phyloP scores from a whole-genome alignment of 2,113 vertebrate species.

The Heptranchias perlo region DNA sequence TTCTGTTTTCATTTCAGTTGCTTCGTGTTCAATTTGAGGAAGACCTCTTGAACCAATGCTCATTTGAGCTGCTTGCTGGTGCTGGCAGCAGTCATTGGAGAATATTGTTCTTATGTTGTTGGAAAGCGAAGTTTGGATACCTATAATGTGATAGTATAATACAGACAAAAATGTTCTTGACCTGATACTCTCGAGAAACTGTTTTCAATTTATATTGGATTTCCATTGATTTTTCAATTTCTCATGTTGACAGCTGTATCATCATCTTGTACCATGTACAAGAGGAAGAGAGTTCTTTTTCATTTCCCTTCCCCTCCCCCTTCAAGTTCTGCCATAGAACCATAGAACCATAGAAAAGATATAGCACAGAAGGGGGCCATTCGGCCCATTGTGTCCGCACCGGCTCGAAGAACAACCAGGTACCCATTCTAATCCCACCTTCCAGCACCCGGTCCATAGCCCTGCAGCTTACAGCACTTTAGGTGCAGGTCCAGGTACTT shows the following conservation, averaged over 20 bases:
- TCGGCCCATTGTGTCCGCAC: too few species aligned
- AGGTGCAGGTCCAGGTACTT: too few species aligned
- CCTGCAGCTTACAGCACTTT: too few species aligned
- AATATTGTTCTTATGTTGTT: slow-evolving; percentile 21
- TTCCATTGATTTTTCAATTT: not conserved
- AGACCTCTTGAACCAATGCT: not conserved
- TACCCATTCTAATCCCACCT: too few species aligned
- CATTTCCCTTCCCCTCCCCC: not conserved
- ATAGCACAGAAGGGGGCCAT: too few species aligned
- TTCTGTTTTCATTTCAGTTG: slow-evolving; percentile 13
- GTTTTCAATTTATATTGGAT: slow-evolving; percentile 11
- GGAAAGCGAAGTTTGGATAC: not conserved
- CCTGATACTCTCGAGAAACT: not conserved
- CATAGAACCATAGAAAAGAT: too few species aligned
- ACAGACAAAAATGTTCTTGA: not conserved
- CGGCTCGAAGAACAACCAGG: too few species aligned
- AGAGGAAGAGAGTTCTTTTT: not conserved
- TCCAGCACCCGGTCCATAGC: too few species aligned
- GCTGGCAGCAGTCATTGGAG: not conserved
- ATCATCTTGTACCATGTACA: not conserved
- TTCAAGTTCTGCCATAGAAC: not conserved
- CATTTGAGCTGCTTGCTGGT: not conserved
- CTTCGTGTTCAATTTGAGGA: not conserved
- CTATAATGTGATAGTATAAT: not conserved
- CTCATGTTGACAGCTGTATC: not conserved